Percentiles rank a stretch among this genome's conserved stretches.
These are phyloP conservation scores for Conomelus anceps DNA, from an alignment of 2,888 invertebrate species.

Conservation along the genomic window DNA sequence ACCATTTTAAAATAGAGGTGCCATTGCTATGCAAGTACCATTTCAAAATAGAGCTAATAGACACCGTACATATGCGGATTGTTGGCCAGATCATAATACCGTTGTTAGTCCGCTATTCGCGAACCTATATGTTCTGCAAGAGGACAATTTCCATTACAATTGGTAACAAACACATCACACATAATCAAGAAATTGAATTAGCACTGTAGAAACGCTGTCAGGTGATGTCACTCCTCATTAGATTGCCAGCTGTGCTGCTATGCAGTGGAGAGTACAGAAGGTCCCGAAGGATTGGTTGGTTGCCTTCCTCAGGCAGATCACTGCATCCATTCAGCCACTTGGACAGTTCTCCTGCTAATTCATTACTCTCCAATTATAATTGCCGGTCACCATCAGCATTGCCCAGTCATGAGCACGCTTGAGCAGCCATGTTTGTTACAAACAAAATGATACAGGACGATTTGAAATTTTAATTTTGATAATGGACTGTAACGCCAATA, in stretches of 20 bases:
- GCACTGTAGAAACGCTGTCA: background rate
- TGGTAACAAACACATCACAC: background rate
- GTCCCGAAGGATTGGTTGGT: background rate
- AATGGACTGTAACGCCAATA: too few relatives aligned
- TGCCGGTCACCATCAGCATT: background rate
- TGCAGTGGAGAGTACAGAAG: too few relatives aligned
- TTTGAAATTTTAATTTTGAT: too few relatives aligned
- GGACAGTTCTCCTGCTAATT: background rate
- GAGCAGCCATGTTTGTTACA: background rate
- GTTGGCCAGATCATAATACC: too few relatives aligned
- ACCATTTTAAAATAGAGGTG: too few relatives aligned
- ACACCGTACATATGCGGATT: too few relatives aligned
- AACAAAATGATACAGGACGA: too few relatives aligned
- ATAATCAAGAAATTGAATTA: background rate
- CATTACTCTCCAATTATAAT: background rate
- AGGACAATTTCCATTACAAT: background rate
- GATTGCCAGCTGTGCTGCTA: background rate
- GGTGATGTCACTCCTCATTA: background rate
- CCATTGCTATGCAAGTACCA: too few relatives aligned
- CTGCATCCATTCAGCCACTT: background rate
- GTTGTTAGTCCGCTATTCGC: background rate
- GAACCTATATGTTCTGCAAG: background rate
- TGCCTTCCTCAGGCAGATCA: background rate
- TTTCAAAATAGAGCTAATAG: too few relatives aligned
- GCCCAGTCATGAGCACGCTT: background rate